These are phyloP conservation scores for Drosophila pseudotalamancana DNA, from an alignment of 2,888 invertebrate species.

Conservation along the genomic window DNA sequence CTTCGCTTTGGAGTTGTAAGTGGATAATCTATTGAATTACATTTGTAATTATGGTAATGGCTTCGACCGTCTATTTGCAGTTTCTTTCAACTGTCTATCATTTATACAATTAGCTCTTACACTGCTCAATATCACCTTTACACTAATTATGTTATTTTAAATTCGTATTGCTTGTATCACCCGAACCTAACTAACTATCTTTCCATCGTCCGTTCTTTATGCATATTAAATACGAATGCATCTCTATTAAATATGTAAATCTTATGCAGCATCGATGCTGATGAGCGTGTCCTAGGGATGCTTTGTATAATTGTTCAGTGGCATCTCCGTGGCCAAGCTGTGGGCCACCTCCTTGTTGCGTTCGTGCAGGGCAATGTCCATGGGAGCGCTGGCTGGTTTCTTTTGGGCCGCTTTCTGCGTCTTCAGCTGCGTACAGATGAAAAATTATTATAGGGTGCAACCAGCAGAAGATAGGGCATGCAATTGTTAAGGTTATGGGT, in stretches of 20 bases:
- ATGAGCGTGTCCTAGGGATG: constrained; percentile 82
- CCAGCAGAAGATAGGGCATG: neutral
- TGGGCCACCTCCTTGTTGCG: constrained; percentile 82
- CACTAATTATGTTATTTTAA: constrained; percentile 33
- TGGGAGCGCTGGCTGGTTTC: constrained; percentile 76
- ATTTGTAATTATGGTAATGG: constrained; percentile 23
- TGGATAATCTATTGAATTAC: constrained; percentile 11
- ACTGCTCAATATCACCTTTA: constrained; percentile 56
- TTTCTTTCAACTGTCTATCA: constrained; percentile 2
- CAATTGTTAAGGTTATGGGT: neutral
- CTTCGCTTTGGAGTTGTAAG: neutral
- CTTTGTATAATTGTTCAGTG: constrained; percentile 83
- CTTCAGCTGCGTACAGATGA: constrained; percentile 76
- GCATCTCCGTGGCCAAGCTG: constrained; percentile 82
- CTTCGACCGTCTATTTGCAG: constrained; percentile 2
- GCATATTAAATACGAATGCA: constrained; percentile 2
- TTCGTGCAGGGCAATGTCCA: constrained; percentile 81
- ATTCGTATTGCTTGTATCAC: constrained; percentile 60
- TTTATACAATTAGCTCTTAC: constrained; percentile 30
- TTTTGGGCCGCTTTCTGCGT: constrained; percentile 84
- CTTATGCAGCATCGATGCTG: constrained; percentile 63
- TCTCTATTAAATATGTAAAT: constrained; percentile 23
- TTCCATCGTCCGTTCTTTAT: constrained; percentile 2
- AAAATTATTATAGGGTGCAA: constrained; percentile 12
- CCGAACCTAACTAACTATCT: constrained; percentile 31